These are phyloP conservation scores for Misgurnus anguillicaudatus DNA, from an alignment of 2,113 vertebrate genomes.

Conservation along the genomic window DNA sequence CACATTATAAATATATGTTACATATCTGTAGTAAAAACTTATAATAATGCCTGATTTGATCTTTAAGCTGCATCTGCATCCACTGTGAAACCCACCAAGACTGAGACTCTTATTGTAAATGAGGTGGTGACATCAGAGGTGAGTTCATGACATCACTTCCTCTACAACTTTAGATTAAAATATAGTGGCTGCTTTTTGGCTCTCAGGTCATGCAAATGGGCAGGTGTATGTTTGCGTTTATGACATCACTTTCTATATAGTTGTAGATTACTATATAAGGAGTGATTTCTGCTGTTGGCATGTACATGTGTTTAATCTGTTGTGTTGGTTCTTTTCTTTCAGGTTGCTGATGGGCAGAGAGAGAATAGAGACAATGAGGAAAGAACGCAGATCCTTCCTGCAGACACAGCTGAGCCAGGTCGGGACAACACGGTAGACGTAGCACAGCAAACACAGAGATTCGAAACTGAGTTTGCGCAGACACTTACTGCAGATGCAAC, in stretches of 20 bases:
- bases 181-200: no score
- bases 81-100: conserved; percentile 13
- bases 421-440: no score
- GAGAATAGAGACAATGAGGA: neutral
- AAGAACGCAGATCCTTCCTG: neutral
- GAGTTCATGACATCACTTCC: neutral
- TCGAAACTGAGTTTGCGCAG: neutral
- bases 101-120: neutral
- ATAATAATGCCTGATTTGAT: neutral
- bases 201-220: no score
- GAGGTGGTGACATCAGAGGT: conserved; percentile 56
- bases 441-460: no score
- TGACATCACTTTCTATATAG: no score
- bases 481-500: neutral
- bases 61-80: conserved; percentile 47
- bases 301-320: neutral
- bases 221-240: no score
- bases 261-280: no score
- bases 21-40: no score
- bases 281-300: no score
- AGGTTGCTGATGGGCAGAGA: neutral
- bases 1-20: no score
- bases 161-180: neutral
- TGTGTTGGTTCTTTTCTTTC: neutral
- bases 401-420: no score